These are phyloP conservation scores for Zoanthus gigantus DNA, from an alignment of 92 coral and sea anemone species.

Conservation along the genomic window DNA sequence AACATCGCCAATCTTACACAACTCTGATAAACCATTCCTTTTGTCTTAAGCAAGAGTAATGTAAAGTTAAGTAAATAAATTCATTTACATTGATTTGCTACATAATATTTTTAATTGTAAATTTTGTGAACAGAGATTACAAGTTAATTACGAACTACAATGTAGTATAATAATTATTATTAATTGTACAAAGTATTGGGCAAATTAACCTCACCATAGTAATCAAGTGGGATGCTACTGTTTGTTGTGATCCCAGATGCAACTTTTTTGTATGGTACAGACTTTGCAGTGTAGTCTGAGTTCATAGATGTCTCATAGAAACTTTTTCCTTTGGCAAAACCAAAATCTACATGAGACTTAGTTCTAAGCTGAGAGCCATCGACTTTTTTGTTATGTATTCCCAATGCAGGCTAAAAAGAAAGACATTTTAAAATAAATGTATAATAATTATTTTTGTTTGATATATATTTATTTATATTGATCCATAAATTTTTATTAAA, in stretches of 20 bases:
- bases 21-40: too few relatives aligned
- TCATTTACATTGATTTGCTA: too few relatives aligned
- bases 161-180: background rate
- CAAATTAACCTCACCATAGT: constrained; percentile 76
- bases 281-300: constrained; percentile 75
- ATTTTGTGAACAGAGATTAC: too few relatives aligned
- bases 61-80: too few relatives aligned
- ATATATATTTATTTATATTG: too few relatives aligned
- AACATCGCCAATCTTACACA: too few relatives aligned
- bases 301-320: constrained; percentile 92
- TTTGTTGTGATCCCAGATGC: constrained; percentile 72
- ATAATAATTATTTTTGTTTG: too few relatives aligned
- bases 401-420: constrained; percentile 74
- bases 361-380: constrained; percentile 95
- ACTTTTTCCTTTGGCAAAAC: constrained; percentile 69
- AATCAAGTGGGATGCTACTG: constrained; percentile 88
- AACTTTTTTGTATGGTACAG: constrained; percentile 64
- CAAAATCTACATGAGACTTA: constrained; percentile 89
- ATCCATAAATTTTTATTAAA: too few relatives aligned
- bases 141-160: too few relatives aligned
- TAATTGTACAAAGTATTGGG: background rate
- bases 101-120: too few relatives aligned
- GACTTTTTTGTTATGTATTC: constrained; percentile 73
- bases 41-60: too few relatives aligned
- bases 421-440: background rate